Conservation (phyloP, 2,113 vertebrate genomes). For the Meriones unguiculatus region DNA sequence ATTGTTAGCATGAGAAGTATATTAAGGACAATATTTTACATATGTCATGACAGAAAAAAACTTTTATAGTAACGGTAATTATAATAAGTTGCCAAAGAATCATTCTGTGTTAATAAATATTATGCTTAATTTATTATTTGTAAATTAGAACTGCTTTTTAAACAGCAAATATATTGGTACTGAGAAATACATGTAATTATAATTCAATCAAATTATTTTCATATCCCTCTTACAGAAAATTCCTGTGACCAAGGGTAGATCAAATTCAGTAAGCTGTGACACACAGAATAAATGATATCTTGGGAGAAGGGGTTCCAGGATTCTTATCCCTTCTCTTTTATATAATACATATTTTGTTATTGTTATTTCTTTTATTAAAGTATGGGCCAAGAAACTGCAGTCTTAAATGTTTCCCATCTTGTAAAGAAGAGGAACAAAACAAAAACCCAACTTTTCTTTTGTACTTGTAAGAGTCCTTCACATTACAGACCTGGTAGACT, state of each 20-base stretch:
- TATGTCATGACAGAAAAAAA: conserved; percentile 20
- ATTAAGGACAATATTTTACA: conserved; percentile 33
- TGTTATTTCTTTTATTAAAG: neutral
- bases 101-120: neutral
- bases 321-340: too few species aligned
- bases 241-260: neutral
- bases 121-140: conserved; percentile 14
- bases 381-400: rapidly evolving
- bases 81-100: neutral
- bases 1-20: neutral
- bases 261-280: neutral
- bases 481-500: neutral
- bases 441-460: neutral
- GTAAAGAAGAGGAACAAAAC: neutral
- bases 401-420: neutral
- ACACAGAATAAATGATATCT: neutral
- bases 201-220: neutral
- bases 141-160: neutral
- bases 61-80: conserved; percentile 41
- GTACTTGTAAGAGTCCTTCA: too few species aligned
- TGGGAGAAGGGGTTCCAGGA: rapidly evolving
- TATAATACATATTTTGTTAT: neutral
- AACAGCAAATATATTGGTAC: neutral
- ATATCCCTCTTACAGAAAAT: too few species aligned
- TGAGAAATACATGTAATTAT: neutral